Evolutionary conservation across 2,797 vertebrate genomes (phyloP).

Genomic region (Lepilemur ruficaudatus): DNA sequence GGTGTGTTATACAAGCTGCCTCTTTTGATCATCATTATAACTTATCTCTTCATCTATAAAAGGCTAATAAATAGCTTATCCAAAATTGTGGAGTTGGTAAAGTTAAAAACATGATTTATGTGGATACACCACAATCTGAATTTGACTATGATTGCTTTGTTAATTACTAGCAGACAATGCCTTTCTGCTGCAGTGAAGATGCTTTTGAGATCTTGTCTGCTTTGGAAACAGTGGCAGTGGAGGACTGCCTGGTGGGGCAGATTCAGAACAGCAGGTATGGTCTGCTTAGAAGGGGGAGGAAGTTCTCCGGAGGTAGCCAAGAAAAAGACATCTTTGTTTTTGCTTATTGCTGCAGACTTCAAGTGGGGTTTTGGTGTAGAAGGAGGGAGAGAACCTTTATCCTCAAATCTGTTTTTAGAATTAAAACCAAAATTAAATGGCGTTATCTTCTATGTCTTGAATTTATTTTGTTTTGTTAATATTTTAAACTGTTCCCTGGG

Average conservation of each 20-base stretch:
- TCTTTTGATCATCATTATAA: background rate
- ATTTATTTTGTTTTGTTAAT: background rate
- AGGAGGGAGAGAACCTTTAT: background rate
- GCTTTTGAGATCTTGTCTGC: background rate
- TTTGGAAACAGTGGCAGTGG: background rate
- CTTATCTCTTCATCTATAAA: background rate
- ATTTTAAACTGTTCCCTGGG: background rate
- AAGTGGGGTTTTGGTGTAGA: background rate
- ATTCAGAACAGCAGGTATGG: background rate
- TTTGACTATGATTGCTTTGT: background rate
- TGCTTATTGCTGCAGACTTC: background rate
- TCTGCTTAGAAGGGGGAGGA: too few relatives aligned
- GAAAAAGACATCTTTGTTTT: background rate
- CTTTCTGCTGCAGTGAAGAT: background rate
- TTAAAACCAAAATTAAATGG: constrained; percentile 24
- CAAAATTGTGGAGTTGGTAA: background rate
- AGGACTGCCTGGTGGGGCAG: background rate
- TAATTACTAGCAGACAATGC: background rate
- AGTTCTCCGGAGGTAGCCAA: background rate
- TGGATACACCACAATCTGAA: background rate
- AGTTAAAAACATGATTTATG: background rate
- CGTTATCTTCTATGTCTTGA: background rate
- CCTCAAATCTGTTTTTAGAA: background rate
- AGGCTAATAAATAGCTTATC: background rate
- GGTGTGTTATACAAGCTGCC: background rate